These are phyloP conservation scores for Pyrgilauda ruficollis DNA, from an alignment of 2,113 vertebrate genomes.

Conservation along the genomic window DNA sequence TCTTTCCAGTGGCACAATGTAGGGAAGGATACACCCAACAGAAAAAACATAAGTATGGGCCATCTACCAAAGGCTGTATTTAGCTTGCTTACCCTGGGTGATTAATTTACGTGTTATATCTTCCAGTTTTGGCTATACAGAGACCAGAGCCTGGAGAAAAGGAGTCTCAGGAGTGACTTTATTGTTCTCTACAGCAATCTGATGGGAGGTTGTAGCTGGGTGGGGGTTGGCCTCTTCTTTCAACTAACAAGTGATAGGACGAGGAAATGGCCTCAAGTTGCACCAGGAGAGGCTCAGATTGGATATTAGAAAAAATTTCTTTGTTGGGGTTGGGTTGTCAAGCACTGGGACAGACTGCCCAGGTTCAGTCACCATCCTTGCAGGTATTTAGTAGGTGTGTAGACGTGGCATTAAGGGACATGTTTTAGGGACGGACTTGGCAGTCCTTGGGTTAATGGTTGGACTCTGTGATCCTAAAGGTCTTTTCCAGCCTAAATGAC, in stretches of 20 bases:
- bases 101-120: background rate
- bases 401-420: background rate
- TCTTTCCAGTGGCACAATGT: conserved; percentile 4
- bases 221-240: background rate
- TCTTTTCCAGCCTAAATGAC: background rate
- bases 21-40: conserved; percentile 36
- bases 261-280: background rate
- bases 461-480: background rate
- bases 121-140: background rate
- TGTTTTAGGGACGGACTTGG: background rate
- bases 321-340: background rate
- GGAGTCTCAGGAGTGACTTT: background rate
- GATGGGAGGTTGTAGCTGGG: background rate
- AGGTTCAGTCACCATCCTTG: background rate
- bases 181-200: background rate
- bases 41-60: background rate
- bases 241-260: background rate
- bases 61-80: background rate
- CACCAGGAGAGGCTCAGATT: background rate
- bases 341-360: background rate
- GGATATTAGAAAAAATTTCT: background rate
- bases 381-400: background rate
- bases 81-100: background rate
- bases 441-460: background rate
- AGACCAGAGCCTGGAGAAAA: background rate